These are phyloP conservation scores for Delichon dasypus DNA, from an alignment of 2,797 vertebrate genomes.

Conservation along the genomic window DNA sequence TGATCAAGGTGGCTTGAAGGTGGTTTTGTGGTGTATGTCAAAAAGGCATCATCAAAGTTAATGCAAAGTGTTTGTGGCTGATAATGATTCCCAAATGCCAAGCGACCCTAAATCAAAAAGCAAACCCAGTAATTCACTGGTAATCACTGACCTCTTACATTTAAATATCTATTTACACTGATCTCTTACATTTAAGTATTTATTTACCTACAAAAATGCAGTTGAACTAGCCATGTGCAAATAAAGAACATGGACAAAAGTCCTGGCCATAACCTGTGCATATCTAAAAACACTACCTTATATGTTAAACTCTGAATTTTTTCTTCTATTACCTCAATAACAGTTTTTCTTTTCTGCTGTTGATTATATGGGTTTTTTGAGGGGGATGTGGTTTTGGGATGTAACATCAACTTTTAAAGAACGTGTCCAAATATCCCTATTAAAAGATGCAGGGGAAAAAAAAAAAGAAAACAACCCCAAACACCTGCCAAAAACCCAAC, in stretches of 20 bases:
- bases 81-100: conserved; percentile 97
- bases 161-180: neutral
- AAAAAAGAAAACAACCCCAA: neutral
- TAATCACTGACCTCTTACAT: neutral
- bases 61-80: conserved; percentile 95
- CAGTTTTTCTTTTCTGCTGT: neutral
- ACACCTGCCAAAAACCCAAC: neutral
- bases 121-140: neutral
- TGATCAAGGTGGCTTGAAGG: conserved; percentile 97
- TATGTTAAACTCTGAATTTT: neutral
- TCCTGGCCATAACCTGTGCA: too few species aligned
- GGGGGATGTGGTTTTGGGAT: neutral
- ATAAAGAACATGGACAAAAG: neutral
- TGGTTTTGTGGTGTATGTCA: conserved; percentile 96
- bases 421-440: neutral
- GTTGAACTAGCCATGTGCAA: neutral
- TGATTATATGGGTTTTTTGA: neutral
- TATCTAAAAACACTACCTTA: neutral
- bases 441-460: neutral
- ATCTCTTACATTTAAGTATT: neutral
- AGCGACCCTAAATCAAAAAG: conserved; percentile 84
- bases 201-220: neutral
- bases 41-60: conserved; percentile 95
- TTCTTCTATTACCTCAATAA: neutral
- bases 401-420: neutral